These are phyloP conservation scores for Varroa destructor DNA, from an alignment of 1,140 invertebrate species.

Conservation along the genomic window DNA sequence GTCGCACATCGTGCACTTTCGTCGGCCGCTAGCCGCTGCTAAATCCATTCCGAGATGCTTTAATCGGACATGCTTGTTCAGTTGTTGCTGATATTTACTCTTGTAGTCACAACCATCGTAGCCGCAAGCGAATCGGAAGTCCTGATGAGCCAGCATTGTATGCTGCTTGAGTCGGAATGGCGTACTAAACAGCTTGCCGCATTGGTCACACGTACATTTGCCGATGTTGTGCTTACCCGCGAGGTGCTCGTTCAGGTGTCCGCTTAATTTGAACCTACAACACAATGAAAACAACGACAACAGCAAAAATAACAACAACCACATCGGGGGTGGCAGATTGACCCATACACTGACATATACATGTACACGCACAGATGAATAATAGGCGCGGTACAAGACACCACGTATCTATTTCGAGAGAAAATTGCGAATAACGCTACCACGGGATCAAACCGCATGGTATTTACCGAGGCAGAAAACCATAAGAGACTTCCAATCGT, in stretches of 20 bases:
- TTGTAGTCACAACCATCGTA: conserved; percentile 26
- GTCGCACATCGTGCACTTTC: conserved; percentile 15
- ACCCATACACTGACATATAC: no score
- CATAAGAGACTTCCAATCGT: no score
- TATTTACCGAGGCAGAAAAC: no score
- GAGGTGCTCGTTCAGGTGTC: conserved; percentile 26
- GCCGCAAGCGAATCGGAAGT: conserved; percentile 12
- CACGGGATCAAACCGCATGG: no score
- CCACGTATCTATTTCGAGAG: no score
- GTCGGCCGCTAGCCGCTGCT: neutral
- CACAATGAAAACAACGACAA: neutral
- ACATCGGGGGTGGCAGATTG: no score
- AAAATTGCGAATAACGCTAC: no score
- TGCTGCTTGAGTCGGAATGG: conserved; percentile 25
- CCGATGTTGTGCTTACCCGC: conserved; percentile 26
- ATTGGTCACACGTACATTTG: conserved; percentile 22
- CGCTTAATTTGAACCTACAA: conserved; percentile 27
- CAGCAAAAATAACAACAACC: no score
- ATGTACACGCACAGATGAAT: no score
- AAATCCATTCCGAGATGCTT: conserved; percentile 24
- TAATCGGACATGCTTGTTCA: conserved; percentile 11
- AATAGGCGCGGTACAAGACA: no score
- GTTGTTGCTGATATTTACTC: conserved; percentile 20
- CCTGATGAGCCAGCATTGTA: conserved; percentile 14
- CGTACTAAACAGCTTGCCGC: conserved; percentile 23